Base-by-base conservation (phyloP, 2,888 invertebrate genomes). In the Andricus quercusramuli region DNA sequence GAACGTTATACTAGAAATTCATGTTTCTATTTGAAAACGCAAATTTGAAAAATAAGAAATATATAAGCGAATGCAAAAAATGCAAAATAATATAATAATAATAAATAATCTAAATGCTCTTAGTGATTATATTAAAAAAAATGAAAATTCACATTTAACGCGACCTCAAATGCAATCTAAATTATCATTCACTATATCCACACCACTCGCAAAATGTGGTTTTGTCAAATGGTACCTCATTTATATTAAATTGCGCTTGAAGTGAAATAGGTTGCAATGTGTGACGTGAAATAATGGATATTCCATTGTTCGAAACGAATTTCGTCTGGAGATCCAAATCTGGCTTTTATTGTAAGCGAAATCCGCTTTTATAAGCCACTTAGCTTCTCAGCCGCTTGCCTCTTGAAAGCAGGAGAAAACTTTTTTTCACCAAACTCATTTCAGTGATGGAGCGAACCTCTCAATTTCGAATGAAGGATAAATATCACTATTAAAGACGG, bases 201-300 rank as follows among this genome's bases (percentile, higher is more conserved):
- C 29, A 29, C 32, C 32, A 11, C 70, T 51, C 25, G 32, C 70
- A 70, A 70, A 70, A 70, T 70, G 70, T 70, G 70, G 70, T 70
- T 44, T 51, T 51, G 51, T 70, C 51, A 70, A 70, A 70, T 70
- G 51, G 51, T 70, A 70, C 51, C 70, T 51, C 70, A 70, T 70
- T 70, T 70, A 51, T 51, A 70, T 51, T 70, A 29, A 70, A 70
- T 70, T 47, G 29, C 44, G 20, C 25, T 70, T 25, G 70, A 47
- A 29, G 51, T 47, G 51, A 70, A 51, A 70, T 70, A 51, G 70
- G 51, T 51, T 70, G 32, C 32, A 51, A 70, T 70, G 70, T 51
- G 51, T 70, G 70, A 51, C 70, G 29, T 70, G 51, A 51, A 70
- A 70, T 70, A 70, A 70, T 70, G 70, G 70, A n/a, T 70, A 51